Percentiles rank a stretch among this genome's conserved stretches.
phyloP scores from a whole-genome alignment of 2,888 invertebrate genomes.

The Yponomeuta sedellus region DNA sequence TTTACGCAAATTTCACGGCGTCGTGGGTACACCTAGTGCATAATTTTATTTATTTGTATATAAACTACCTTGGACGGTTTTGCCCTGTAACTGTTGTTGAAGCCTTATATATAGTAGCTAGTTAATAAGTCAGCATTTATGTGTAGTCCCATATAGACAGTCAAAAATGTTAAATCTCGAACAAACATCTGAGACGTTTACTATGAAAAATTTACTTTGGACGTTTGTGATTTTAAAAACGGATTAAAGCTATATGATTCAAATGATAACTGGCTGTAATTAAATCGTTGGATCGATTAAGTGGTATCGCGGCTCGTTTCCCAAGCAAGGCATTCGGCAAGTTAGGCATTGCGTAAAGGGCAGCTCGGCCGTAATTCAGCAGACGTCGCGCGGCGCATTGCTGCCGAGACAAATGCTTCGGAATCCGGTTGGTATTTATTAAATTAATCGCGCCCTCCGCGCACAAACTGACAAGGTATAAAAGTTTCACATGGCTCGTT shows the following conservation, averaged over 20 bases:
- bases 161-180: no score
- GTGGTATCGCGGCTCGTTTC: background rate
- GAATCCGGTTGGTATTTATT: constrained; percentile 67
- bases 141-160: no score
- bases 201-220: no score
- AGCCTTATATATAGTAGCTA: no score
- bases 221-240: no score
- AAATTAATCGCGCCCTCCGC: constrained; percentile 56
- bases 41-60: no score
- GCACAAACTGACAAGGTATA: constrained; percentile 13
- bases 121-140: no score
- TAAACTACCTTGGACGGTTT: no score
- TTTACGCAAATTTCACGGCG: no score
- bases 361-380: constrained; percentile 38
- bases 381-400: constrained; percentile 50
- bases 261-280: background rate
- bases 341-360: background rate
- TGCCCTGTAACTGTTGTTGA: no score
- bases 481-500: constrained; percentile 2
- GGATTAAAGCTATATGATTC: background rate
- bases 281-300: background rate
- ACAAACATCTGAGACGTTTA: no score
- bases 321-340: background rate
- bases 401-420: constrained; percentile 58
- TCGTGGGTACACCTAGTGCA: no score